Conservation (phyloP, 2,888 invertebrate species). For the Actias luna region DNA sequence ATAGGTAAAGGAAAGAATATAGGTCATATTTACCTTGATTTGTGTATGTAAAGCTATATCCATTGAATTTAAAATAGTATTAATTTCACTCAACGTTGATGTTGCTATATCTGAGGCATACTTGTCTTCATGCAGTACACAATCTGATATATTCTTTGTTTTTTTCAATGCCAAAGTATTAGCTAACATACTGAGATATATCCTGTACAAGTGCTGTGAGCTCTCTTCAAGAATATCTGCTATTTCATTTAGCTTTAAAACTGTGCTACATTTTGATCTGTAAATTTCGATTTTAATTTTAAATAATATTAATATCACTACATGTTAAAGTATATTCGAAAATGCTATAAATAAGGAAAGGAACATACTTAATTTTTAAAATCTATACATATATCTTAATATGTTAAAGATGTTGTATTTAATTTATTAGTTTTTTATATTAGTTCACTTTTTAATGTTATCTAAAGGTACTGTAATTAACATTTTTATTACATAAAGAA, state of each 20-base stretch:
- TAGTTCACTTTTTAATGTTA: too few species aligned
- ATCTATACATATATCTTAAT: too few species aligned
- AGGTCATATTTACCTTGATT: conserved; percentile 52
- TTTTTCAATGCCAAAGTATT: conserved; percentile 64
- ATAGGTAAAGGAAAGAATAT: not conserved
- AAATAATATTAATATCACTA: too few species aligned
- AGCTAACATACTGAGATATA: conserved; percentile 66
- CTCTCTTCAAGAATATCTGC: conserved; percentile 65
- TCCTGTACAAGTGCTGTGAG: conserved; percentile 65
- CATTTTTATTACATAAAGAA: too few species aligned
- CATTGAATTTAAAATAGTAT: conserved; percentile 64
- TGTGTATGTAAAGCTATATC: conserved; percentile 61
- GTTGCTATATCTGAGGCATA: conserved; percentile 70
- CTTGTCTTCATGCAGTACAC: conserved; percentile 62
- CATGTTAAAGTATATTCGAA: too few species aligned
- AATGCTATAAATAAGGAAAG: too few species aligned
- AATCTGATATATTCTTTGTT: conserved; percentile 56
- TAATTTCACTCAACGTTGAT: conserved; percentile 61
- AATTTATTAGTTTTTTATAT: too few species aligned
- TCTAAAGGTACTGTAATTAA: too few species aligned
- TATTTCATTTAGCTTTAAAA: conserved; percentile 57
- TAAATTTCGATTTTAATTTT: too few species aligned
- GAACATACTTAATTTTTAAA: too few species aligned
- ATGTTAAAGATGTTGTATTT: too few species aligned
- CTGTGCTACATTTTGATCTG: conserved; percentile 34